Conservation (phyloP, 2,888 invertebrate species). For the Zaprionus obscuricornis region DNA sequence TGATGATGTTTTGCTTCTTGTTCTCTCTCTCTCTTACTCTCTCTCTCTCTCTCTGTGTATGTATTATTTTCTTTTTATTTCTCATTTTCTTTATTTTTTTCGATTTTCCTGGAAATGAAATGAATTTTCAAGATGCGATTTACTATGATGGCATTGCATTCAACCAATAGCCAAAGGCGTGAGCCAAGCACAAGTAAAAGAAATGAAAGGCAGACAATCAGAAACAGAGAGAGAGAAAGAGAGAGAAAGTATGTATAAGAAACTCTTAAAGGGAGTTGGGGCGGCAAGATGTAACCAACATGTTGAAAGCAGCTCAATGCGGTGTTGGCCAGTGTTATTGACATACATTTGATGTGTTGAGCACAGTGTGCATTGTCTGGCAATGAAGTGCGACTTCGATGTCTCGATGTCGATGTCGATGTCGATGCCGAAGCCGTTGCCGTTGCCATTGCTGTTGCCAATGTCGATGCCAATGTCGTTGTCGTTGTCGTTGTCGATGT, state of each 20-base stretch:
- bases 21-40: conserved; percentile 2
- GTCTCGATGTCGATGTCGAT: no score
- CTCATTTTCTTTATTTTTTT: conserved; percentile 23
- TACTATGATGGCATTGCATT: conserved; percentile 39
- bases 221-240: background rate
- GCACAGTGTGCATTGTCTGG: conserved; percentile 52
- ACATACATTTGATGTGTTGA: conserved; percentile 64
- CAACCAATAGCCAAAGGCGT: conserved; percentile 38
- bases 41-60: conserved; percentile 14
- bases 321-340: conserved; percentile 63
- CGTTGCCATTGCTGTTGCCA: no score
- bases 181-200: conserved; percentile 11
- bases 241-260: background rate
- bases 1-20: conserved; percentile 17
- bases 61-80: conserved; percentile 20
- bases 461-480: no score
- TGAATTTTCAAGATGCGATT: conserved; percentile 62
- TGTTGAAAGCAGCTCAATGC: conserved; percentile 52
- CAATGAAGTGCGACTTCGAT: conserved; percentile 38
- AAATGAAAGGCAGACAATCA: background rate
- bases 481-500: no score
- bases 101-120: conserved; percentile 42
- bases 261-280: background rate
- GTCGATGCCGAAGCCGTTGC: no score
- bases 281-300: conserved; percentile 7